A percentile compares a stretch with the other conserved stretches of the same genome.
These are phyloP conservation scores for Corydoras maculifer DNA, from an alignment of 2,113 vertebrate species.

Conservation along the genomic window DNA sequence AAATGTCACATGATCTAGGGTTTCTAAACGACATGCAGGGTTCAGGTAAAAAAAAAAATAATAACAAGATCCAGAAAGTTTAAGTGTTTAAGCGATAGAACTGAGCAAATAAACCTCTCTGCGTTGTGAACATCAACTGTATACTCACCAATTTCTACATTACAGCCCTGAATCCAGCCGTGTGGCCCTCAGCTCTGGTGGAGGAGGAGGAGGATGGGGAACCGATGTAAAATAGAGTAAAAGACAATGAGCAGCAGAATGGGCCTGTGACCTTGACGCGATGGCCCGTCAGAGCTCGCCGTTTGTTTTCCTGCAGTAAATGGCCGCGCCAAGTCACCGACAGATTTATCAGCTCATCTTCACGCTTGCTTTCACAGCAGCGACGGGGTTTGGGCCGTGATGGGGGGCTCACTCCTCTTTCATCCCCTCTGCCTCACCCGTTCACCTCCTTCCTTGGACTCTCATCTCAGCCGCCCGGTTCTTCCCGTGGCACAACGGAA, in stretches of 20 bases:
- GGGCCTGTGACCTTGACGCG: constrained; percentile 21
- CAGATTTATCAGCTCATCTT: constrained; percentile 17
- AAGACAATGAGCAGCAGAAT: not conserved
- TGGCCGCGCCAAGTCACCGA: not conserved
- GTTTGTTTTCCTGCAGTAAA: constrained; percentile 9
- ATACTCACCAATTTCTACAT: no score
- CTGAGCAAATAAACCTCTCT: no score
- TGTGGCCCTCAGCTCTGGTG: no score
- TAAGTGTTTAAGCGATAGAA: no score
- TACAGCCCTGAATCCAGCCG: no score
- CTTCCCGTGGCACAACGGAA: constrained; percentile 8
- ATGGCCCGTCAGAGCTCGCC: not conserved
- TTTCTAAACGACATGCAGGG: no score
- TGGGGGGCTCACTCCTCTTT: not conserved
- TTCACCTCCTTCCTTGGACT: constrained; percentile 8
- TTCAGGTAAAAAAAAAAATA: no score
- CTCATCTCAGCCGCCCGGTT: constrained; percentile 1
- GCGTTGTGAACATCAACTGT: no score
- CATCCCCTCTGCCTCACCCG: constrained; percentile 5
- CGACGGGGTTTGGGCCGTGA: not conserved
- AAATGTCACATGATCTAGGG: no score
- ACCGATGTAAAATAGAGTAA: not conserved
- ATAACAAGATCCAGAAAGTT: no score
- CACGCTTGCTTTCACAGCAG: not conserved
- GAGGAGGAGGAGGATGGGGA: no score